Evolutionary conservation across 2,797 vertebrate species (phyloP).

Genomic region (Amniataba percoides): DNA sequence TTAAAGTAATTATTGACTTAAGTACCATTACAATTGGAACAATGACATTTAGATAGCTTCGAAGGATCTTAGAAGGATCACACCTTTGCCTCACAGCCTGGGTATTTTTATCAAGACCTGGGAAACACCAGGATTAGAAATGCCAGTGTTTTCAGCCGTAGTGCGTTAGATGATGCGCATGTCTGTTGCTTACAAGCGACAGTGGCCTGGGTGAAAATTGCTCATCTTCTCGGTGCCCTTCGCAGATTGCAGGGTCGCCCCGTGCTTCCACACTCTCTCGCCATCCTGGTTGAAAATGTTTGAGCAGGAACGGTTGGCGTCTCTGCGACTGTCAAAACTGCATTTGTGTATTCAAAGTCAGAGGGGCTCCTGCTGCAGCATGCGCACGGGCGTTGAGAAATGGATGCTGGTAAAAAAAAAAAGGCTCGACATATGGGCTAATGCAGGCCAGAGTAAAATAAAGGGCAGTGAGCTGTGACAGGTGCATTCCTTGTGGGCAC

Average conservation of each 20-base stretch:
- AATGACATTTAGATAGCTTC: conserved; percentile 6
- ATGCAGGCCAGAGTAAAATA: conserved; percentile 50
- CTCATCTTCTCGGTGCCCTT: conserved; percentile 61
- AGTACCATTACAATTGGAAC: background rate
- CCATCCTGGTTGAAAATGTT: conserved; percentile 25
- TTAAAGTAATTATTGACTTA: conserved; percentile 1
- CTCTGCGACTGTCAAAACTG: conserved; percentile 45
- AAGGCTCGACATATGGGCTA: conserved; percentile 37
- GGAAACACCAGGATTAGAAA: conserved; percentile 28
- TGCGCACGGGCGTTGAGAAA: conserved; percentile 19
- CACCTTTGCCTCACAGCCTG: conserved; percentile 11
- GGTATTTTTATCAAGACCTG: background rate
- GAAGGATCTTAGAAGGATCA: conserved; percentile 33
- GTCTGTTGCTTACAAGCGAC: conserved; percentile 49
- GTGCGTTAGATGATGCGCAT: conserved; percentile 14
- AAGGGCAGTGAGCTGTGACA: conserved; percentile 65
- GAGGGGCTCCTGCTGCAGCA: background rate
- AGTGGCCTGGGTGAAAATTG: conserved; percentile 45
- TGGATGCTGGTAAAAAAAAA: conserved; percentile 38
- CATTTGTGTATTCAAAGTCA: conserved; percentile 38
- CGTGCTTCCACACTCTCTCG: conserved; percentile 40
- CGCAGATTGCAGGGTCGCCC: conserved; percentile 53
- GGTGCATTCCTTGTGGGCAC: conserved; percentile 58
- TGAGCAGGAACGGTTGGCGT: conserved; percentile 37
- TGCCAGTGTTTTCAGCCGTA: conserved; percentile 21